Conservation (phyloP, 2,797 vertebrate genomes). For the Squalus acanthias region DNA sequence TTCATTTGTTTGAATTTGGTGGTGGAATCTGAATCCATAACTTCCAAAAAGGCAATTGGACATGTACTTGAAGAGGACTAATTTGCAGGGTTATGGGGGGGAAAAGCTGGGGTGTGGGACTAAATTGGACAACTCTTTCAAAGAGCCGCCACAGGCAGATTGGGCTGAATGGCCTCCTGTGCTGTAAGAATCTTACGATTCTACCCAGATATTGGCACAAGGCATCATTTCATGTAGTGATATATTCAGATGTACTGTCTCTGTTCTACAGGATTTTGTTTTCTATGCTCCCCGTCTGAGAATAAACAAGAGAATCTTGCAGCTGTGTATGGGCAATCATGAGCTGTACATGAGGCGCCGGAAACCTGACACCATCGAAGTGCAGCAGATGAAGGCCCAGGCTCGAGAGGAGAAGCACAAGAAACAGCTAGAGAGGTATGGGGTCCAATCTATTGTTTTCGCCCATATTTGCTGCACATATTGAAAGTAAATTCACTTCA, state of each 20-base stretch:
- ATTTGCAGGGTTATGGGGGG: too few relatives aligned
- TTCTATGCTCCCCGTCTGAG: conserved; percentile 87
- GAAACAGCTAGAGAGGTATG: conserved; percentile 78
- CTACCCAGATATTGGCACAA: too few relatives aligned
- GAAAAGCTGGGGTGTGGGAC: too few relatives aligned
- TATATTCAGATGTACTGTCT: background rate
- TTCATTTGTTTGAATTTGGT: too few relatives aligned
- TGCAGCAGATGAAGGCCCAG: conserved; percentile 75
- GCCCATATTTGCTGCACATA: background rate
- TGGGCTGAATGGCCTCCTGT: too few relatives aligned
- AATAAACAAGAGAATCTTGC: conserved; percentile 92
- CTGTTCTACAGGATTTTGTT: conserved; percentile 75
- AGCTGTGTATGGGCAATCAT: conserved; percentile 95
- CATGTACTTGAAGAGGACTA: too few relatives aligned
- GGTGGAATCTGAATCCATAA: too few relatives aligned
- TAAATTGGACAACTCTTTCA: too few relatives aligned
- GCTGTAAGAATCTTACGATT: too few relatives aligned
- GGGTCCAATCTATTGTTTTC: background rate
- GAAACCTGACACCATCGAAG: conserved; percentile 79
- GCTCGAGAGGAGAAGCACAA: conserved; percentile 82
- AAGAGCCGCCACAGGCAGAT: too few relatives aligned
- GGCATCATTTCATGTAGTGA: background rate
- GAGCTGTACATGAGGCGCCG: conserved; percentile 91
- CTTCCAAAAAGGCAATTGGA: too few relatives aligned
- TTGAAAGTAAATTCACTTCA: background rate